Conservation (phyloP, 2,113 vertebrate genomes). For the Meriones unguiculatus region DNA sequence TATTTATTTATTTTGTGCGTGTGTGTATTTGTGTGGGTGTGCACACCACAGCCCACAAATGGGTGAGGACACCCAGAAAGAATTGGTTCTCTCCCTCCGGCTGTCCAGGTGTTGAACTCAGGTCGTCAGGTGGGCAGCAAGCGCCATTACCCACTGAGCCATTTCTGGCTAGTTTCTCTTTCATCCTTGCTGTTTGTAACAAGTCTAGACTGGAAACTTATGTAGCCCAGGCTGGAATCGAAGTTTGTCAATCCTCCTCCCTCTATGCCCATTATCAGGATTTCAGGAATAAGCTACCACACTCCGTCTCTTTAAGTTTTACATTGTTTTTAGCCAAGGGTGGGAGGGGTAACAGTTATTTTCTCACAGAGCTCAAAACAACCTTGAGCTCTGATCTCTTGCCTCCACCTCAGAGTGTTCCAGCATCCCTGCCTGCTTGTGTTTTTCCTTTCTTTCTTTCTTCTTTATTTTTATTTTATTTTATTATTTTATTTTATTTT, state of each 20-base stretch:
- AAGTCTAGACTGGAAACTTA: not conserved
- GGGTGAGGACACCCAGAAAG: too few species aligned
- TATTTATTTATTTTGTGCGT: not conserved
- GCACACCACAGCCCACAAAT: not conserved
- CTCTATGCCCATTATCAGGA: not conserved
- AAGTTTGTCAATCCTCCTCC: not conserved
- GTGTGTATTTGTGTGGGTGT: not conserved
- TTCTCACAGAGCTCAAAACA: not conserved
- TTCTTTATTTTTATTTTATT: too few species aligned
- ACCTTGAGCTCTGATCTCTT: not conserved
- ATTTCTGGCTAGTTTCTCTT: not conserved
- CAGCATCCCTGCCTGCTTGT: not conserved
- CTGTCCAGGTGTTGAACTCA: not conserved
- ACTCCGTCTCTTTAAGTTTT: too few species aligned
- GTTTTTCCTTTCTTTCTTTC: too few species aligned
- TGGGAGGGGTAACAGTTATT: not conserved
- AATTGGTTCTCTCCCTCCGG: not conserved
- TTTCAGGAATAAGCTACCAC: not conserved
- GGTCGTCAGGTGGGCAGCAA: too few species aligned
- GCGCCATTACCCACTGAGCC: not conserved
- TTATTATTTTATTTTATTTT: too few species aligned
- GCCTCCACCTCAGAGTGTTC: not conserved
- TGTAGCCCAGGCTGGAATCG: not conserved
- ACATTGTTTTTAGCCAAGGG: not conserved
- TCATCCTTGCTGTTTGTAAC: not conserved